Evolutionary conservation across 1,140 invertebrate species (phyloP).

Genomic region (Drosophila orosa): DNA sequence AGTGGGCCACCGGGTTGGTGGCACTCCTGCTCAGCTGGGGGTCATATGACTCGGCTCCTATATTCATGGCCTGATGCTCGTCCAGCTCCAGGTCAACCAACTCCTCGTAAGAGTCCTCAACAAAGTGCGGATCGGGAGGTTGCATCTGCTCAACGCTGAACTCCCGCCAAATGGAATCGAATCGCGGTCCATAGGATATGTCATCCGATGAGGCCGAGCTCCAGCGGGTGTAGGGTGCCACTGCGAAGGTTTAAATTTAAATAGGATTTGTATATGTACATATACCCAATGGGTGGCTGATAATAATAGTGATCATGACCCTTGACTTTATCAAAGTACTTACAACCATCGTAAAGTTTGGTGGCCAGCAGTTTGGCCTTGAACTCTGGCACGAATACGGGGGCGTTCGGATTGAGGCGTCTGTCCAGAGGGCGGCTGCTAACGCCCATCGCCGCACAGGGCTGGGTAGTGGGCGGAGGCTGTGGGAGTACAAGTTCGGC

Average conservation of each 20-base stretch:
- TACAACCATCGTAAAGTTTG: slow-evolving; percentile 55
- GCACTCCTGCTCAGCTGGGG: slow-evolving; percentile 3
- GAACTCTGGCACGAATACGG: slow-evolving; percentile 57
- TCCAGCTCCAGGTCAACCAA: slow-evolving; percentile 22
- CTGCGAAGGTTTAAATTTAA: background rate
- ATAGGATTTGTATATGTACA: too few species aligned
- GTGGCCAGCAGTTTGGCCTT: slow-evolving; percentile 28
- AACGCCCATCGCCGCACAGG: background rate
- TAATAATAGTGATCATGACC: background rate
- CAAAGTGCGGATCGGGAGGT: background rate
- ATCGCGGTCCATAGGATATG: slow-evolving; percentile 48
- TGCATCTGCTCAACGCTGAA: slow-evolving; percentile 1
- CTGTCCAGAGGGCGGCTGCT: slow-evolving; percentile 29
- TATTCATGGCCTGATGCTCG: slow-evolving; percentile 31
- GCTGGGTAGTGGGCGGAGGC: background rate
- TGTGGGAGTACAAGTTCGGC: background rate
- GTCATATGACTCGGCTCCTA: slow-evolving; percentile 29
- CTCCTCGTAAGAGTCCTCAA: background rate
- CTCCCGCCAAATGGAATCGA: slow-evolving; percentile 66
- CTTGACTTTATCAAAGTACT: slow-evolving; percentile 1
- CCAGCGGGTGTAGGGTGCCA: slow-evolving; percentile 47
- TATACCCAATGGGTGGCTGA: too few species aligned
- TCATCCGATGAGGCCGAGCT: slow-evolving; percentile 41
- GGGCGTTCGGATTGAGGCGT: slow-evolving; percentile 64
- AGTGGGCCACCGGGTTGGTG: slow-evolving; percentile 7